phyloP scores from a whole-genome alignment of 2,797 vertebrate genomes.

The Malacoraja senta region DNA sequence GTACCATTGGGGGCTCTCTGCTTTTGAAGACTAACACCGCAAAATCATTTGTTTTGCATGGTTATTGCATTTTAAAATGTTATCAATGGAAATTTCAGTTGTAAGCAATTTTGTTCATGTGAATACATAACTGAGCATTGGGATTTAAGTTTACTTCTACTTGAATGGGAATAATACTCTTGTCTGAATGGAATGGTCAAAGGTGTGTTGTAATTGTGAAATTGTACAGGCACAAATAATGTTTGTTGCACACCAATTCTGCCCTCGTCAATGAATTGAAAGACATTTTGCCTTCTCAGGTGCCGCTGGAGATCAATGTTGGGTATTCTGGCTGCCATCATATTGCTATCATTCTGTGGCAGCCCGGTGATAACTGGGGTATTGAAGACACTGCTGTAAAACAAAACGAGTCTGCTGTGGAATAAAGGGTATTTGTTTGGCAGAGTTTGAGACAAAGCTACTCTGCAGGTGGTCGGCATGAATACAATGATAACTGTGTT shows the following conservation, averaged over 20 bases:
- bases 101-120: not conserved
- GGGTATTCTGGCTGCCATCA: no score
- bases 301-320: no score
- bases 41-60: conserved; percentile 66
- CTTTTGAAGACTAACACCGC: conserved; percentile 65
- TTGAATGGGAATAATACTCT: not conserved
- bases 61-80: not conserved
- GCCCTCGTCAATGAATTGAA: no score
- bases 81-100: not conserved
- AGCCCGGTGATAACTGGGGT: no score
- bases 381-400: no score
- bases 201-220: not conserved
- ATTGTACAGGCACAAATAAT: not conserved
- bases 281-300: no score
- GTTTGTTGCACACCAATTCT: no score
- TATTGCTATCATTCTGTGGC: not conserved
- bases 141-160: not conserved
- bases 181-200: not conserved
- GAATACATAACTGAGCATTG: not conserved
- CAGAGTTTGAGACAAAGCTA: no score
- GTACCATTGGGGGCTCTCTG: conserved; percentile 69
- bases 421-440: no score
- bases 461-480: no score
- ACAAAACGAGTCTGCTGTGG: no score
- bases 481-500: no score